A percentile compares a stretch with the other conserved stretches of the same genome.
phyloP scores from a whole-genome alignment of 2,113 vertebrate genomes.

The Microcebus griseorufus region DNA sequence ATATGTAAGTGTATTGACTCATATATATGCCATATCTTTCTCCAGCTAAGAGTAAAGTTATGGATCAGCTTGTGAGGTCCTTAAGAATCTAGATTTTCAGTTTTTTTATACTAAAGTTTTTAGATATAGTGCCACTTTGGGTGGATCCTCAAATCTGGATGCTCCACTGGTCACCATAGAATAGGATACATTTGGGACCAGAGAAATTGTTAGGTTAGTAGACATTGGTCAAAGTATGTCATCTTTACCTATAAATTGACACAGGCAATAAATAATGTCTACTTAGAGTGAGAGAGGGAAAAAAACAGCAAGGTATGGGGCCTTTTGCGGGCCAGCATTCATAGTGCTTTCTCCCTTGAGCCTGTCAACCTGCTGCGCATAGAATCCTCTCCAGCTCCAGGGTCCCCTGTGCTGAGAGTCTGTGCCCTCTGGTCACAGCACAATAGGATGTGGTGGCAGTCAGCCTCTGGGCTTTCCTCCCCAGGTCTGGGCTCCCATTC shows the following conservation, averaged over 20 bases:
- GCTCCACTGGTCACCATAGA: neutral
- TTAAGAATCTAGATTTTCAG: neutral
- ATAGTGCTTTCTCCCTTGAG: neutral
- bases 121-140: neutral
- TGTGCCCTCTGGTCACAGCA: conserved; percentile 17
- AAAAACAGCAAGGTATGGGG: neutral
- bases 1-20: neutral
- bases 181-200: neutral
- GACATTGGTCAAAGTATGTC: neutral
- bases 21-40: neutral
- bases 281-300: neutral
- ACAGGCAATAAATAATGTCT: neutral
- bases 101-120: neutral
- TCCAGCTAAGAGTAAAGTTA: neutral
- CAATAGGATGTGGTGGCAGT: neutral
- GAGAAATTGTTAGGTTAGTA: neutral
- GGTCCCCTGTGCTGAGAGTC: neutral
- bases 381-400: neutral
- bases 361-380: neutral
- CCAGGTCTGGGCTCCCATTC: neutral
- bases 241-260: neutral
- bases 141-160: neutral
- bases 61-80: neutral
- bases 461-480: conserved; percentile 6
- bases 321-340: neutral